These are phyloP conservation scores for Prinia subflava DNA, from an alignment of 2,113 vertebrate species.

Conservation along the genomic window DNA sequence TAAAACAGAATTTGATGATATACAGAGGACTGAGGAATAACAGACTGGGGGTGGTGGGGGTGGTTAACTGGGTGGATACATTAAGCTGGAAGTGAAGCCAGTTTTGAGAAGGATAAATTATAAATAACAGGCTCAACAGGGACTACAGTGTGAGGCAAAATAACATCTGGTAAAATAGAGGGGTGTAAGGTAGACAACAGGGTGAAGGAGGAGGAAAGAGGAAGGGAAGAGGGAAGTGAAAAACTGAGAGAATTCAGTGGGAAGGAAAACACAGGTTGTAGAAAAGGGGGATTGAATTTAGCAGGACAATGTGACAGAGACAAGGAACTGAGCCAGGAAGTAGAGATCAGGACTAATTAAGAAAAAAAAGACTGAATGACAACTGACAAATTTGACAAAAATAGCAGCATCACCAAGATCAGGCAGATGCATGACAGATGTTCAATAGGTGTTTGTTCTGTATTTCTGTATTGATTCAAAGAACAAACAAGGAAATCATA, in stretches of 20 bases:
- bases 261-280: not conserved
- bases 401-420: not conserved
- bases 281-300: not conserved
- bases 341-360: not conserved
- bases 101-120: not conserved
- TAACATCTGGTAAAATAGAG: not conserved
- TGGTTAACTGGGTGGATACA: too few relatives aligned
- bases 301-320: not conserved
- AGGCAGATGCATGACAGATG: not conserved
- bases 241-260: not conserved
- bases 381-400: not conserved
- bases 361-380: not conserved
- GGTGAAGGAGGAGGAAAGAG: not conserved
- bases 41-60: not conserved
- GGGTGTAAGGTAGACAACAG: rapidly evolving
- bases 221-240: not conserved
- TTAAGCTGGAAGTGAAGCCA: not conserved
- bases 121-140: not conserved
- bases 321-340: not conserved
- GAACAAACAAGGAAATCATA: not conserved
- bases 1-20: not conserved
- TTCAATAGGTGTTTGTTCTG: not conserved
- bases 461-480: not conserved
- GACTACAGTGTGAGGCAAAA: not conserved
- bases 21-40: not conserved